A percentile compares a stretch with the other conserved stretches of the same genome.
These are phyloP conservation scores for Caenorhabditis latens DNA, from an alignment of 1,140 invertebrate genomes.

Conservation along the genomic window DNA sequence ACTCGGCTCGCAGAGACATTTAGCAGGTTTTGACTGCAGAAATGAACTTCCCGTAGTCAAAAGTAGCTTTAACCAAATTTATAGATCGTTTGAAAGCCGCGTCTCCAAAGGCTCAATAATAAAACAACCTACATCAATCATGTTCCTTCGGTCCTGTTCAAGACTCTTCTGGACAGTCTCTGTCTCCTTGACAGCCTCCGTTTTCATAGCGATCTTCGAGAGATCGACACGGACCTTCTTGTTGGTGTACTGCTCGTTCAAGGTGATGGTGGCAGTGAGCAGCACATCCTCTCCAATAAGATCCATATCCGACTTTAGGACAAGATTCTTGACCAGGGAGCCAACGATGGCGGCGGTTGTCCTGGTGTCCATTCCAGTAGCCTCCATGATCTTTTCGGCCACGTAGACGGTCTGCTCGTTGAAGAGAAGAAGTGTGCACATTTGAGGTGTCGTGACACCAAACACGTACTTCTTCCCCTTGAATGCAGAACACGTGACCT, in stretches of 20 bases:
- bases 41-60: no score
- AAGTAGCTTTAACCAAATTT: no score
- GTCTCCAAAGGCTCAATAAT: no score
- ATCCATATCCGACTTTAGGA: background rate
- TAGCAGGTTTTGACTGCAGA: no score
- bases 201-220: constrained; percentile 93
- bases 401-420: constrained; percentile 82
- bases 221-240: constrained; percentile 87
- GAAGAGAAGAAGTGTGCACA: constrained; percentile 94
- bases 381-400: background rate
- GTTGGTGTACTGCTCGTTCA: constrained; percentile 48
- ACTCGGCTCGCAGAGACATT: no score
- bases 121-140: no score
- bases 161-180: constrained; percentile 97
- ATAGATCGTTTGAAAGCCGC: no score
- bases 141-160: constrained; percentile 94
- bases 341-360: background rate
- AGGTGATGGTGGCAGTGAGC: background rate
- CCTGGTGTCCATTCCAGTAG: constrained; percentile 1
- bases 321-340: background rate
- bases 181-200: constrained; percentile 89
- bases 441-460: constrained; percentile 88
- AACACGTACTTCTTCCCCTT: constrained; percentile 80
- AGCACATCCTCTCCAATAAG: background rate
- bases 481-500: constrained; percentile 95